These are phyloP conservation scores for Nymphalis polychloros DNA, from an alignment of 2,888 invertebrate genomes.

Conservation along the genomic window DNA sequence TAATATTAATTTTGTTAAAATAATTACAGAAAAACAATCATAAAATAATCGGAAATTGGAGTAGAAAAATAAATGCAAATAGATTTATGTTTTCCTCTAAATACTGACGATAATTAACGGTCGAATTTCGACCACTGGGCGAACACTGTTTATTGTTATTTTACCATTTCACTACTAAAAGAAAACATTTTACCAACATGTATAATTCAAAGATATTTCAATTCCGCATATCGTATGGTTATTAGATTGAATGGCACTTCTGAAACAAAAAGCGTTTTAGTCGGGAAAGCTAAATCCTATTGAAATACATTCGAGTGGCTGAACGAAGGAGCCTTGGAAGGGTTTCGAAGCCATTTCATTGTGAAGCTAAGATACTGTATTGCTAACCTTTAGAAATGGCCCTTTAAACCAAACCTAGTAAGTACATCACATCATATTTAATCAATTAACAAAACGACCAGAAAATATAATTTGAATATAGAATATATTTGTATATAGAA, in stretches of 20 bases:
- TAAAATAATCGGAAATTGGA: too few relatives aligned
- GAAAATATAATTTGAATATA: too few relatives aligned
- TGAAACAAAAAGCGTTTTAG: conserved; percentile 17
- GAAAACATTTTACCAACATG: too few relatives aligned
- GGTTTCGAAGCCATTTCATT: conserved; percentile 20
- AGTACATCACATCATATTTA: background rate
- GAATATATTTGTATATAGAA: too few relatives aligned
- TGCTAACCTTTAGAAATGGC: conserved; percentile 17
- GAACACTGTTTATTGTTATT: too few relatives aligned
- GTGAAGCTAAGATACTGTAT: conserved; percentile 17
- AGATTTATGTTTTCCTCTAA: too few relatives aligned
- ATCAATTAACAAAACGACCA: background rate
- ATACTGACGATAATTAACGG: too few relatives aligned
- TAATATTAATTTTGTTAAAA: too few relatives aligned
- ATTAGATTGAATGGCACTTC: conserved; percentile 10
- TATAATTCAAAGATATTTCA: background rate
- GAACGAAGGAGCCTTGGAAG: conserved; percentile 21
- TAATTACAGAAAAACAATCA: too few relatives aligned
- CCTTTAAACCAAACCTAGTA: background rate
- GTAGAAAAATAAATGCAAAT: too few relatives aligned
- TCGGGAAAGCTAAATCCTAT: conserved; percentile 22
- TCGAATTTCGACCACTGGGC: too few relatives aligned
- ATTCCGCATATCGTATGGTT: background rate
- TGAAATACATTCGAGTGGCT: conserved; percentile 29
- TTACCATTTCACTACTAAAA: too few relatives aligned